These are phyloP conservation scores for Anas platyrhynchos DNA, from an alignment of 2,113 vertebrate genomes.

Conservation along the genomic window DNA sequence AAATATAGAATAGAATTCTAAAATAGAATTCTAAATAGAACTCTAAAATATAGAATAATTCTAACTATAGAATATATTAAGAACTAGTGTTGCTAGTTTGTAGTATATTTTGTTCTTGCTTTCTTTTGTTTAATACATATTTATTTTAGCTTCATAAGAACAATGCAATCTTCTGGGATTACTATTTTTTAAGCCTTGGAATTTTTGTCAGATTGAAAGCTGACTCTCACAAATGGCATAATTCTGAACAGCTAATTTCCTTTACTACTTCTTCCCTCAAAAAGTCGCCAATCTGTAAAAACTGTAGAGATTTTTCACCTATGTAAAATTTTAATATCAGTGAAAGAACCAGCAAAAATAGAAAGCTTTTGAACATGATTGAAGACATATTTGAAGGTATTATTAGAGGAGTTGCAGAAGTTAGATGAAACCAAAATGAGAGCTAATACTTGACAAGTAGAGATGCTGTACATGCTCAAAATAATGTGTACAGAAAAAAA, in stretches of 20 bases:
- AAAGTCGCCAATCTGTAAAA: slow-evolving; percentile 19
- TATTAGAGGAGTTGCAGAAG: slow-evolving; percentile 51
- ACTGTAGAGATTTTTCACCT: background rate
- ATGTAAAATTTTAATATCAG: slow-evolving; percentile 54
- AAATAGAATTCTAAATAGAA: too few relatives aligned
- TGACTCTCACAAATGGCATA: background rate
- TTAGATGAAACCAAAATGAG: slow-evolving; percentile 52
- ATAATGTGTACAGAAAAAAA: slow-evolving; percentile 36
- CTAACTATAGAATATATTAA: too few relatives aligned
- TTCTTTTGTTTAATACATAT: background rate
- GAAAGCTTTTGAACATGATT: slow-evolving; percentile 52
- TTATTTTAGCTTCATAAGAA: background rate
- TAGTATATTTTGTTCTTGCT: background rate
- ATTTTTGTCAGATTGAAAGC: background rate
- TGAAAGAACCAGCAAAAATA: slow-evolving; percentile 28
- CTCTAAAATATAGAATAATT: too few relatives aligned
- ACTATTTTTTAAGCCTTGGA: background rate
- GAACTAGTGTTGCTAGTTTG: background rate
- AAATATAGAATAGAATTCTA: too few relatives aligned
- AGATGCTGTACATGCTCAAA: slow-evolving; percentile 22
- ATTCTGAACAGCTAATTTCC: slow-evolving; percentile 1
- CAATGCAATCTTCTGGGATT: background rate
- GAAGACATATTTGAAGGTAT: slow-evolving; percentile 34
- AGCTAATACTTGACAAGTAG: slow-evolving; percentile 27
- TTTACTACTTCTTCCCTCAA: background rate